Evolutionary conservation across 1,140 invertebrate genomes (phyloP).

Genomic region (Physella acuta): DNA sequence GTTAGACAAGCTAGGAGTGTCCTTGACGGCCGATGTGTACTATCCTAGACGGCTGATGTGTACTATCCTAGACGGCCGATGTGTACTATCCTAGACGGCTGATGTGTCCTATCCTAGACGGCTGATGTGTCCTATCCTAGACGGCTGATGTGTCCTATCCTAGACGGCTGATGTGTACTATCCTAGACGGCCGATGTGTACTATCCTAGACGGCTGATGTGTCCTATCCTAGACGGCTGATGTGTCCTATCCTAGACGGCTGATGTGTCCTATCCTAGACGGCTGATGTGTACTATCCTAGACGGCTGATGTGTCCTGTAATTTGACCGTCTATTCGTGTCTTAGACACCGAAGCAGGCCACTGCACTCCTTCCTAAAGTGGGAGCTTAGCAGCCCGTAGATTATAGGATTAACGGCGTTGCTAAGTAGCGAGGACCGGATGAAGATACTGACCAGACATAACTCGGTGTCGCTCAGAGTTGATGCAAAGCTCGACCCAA

Average conservation of each 20-base stretch:
- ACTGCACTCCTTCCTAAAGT: conserved; percentile 36
- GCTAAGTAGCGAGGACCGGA: conserved; percentile 41
- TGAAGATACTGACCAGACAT: conserved; percentile 33
- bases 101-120: neutral
- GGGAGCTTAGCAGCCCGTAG: conserved; percentile 39
- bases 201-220: neutral
- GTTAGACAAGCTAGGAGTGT: no score
- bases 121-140: neutral
- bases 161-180: no score
- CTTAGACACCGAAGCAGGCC: conserved; percentile 19
- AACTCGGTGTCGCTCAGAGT: conserved; percentile 20
- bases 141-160: no score
- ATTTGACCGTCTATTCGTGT: neutral
- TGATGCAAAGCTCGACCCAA: conserved; percentile 12
- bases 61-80: no score
- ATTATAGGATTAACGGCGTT: conserved; percentile 45
- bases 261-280: neutral
- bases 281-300: neutral
- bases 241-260: neutral
- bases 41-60: no score
- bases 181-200: no score
- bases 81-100: no score
- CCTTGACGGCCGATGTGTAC: no score
- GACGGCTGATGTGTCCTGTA: neutral
- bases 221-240: neutral